Evolutionary conservation across 2,888 invertebrate species (phyloP), one percentile per base, ranked within the genome.

Genomic region (Drosophila siamana): DNA sequence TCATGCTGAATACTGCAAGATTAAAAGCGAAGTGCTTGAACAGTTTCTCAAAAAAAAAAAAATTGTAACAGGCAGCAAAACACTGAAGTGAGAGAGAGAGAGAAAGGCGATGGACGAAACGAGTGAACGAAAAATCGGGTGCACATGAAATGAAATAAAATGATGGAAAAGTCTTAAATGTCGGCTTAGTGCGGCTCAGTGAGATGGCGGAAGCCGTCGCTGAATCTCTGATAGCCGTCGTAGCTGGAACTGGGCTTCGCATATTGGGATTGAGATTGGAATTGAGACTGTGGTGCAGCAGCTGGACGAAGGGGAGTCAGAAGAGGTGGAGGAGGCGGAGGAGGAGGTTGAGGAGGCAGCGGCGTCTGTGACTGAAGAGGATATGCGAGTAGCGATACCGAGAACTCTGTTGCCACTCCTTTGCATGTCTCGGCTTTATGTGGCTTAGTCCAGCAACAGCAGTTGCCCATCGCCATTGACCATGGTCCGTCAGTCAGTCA

Each of bases 131-230:
- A 64, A 59, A 76, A 64, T 65, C 68, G 57, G 65, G 77, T 46
- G 80, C 64, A 80, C 67, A 77, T 77, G 70, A 68, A 76, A 76
- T 80, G 68, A 80, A 78, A 80, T 80, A 78, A 79, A 80, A 78
- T 78, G 78, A 78, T 80, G 78, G 74, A 80, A 80, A 77, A 78
- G 80, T 80, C 78, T 78, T 78, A 73, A 78, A 70, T 80, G 78
- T 70, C 65, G 74, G 78, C 74, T 80, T 73, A 79, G 68, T 65
- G 72, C 68, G 78, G 69, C 80, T 76, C 73, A 78, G 64, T 61
- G 68, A 41, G 62, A 74, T 47, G 47, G 43, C 50, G 28, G 66
- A 51, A 44, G 63, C 68, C 41, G 48, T 54, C 46, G 55, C 55
- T 44, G 55, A 33, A 33, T 55, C 55, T 55, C 43, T 54, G 52